Base-by-base conservation (phyloP, 2,888 invertebrate genomes). In the Toxonevra muliebris region DNA sequence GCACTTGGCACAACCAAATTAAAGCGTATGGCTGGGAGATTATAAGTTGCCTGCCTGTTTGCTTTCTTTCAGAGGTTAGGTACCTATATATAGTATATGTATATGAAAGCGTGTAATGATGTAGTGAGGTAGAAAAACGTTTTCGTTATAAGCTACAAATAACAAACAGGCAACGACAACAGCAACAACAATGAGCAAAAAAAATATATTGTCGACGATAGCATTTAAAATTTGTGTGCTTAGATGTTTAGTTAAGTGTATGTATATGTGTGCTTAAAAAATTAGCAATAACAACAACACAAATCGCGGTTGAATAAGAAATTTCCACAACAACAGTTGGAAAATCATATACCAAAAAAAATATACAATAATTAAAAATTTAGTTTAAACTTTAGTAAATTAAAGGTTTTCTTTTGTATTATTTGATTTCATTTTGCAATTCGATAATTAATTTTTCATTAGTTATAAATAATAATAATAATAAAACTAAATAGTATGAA, bases 181-280 rank as follows among this genome's bases (percentile, higher is more conserved):
- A 55, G 11, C n/a, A 15, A 42, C 11, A 43, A 19, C 19, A 53
- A 53, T 55, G 41, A 57, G 12, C 5, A 45, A 57, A 57, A 40
- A 48, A 41, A 20, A 57, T 17, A 40, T 19, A 40, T 10, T 61
- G 48, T 15, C 41, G 40, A 64, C 45, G 30, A 41, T 55, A 58
- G 15, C 53, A 48, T 57, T 66, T 43, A 54, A 9, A 43, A 54
- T 41, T 63, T 63, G 43, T 63, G 15, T 53, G 17, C 43, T 30
- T 41, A 30, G 15, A 7, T 58, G 30, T 53, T 15, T 58, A 42
- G 42, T 43, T 53, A 15, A 5, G 30, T 10, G 15, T 30, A 41
- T 30, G 15, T 15, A 41, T 30, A 8, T 13, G 5, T 15, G 42
- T 40, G 42, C 1, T 1, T 2, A 48, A 48, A 48, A 48, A 48